phyloP scores from a whole-genome alignment of 2,888 invertebrate species.

The Cheilosia variabilis region DNA sequence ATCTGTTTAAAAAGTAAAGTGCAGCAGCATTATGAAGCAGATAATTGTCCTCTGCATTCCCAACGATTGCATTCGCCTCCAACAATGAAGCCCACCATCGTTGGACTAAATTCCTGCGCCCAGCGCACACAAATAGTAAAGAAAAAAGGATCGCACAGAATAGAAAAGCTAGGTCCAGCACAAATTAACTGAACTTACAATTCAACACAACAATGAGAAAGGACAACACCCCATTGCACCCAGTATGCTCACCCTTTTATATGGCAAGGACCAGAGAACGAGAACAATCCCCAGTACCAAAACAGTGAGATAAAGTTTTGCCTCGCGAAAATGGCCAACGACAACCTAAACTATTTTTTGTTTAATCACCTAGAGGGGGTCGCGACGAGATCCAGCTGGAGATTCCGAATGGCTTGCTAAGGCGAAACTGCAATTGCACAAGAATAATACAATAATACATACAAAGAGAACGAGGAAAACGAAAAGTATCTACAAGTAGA shows the following conservation, averaged over 20 bases:
- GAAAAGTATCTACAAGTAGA: slow-evolving; percentile 68
- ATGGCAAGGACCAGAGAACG: slow-evolving; percentile 12
- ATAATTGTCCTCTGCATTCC: slow-evolving; percentile 71
- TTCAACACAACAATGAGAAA: slow-evolving; percentile 70
- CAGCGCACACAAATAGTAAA: slow-evolving; percentile 19
- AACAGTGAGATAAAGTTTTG: slow-evolving; percentile 65
- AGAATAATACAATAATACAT: slow-evolving; percentile 72
- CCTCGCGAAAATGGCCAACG: slow-evolving; percentile 71
- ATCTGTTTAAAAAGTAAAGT: slow-evolving; percentile 71
- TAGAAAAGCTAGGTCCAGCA: slow-evolving; percentile 63
- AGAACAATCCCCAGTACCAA: slow-evolving; percentile 1
- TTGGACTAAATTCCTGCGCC: slow-evolving; percentile 51
- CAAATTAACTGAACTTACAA: slow-evolving; percentile 74
- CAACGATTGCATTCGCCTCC: slow-evolving; percentile 46
- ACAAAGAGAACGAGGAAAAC: slow-evolving; percentile 52
- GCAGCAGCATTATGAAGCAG: slow-evolving; percentile 73
- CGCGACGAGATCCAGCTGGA: slow-evolving; percentile 16
- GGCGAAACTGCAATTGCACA: slow-evolving; percentile 73
- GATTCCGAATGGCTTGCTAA: slow-evolving; percentile 51
- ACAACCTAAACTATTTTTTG: slow-evolving; percentile 74
- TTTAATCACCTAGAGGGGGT: slow-evolving; percentile 70
- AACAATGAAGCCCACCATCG: slow-evolving; percentile 40
- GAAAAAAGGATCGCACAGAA: slow-evolving; percentile 34
- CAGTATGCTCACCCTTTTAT: background rate
- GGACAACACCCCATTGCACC: slow-evolving; percentile 34